Conservation (phyloP, 2,113 vertebrate genomes). For the Anolis sagrei region DNA sequence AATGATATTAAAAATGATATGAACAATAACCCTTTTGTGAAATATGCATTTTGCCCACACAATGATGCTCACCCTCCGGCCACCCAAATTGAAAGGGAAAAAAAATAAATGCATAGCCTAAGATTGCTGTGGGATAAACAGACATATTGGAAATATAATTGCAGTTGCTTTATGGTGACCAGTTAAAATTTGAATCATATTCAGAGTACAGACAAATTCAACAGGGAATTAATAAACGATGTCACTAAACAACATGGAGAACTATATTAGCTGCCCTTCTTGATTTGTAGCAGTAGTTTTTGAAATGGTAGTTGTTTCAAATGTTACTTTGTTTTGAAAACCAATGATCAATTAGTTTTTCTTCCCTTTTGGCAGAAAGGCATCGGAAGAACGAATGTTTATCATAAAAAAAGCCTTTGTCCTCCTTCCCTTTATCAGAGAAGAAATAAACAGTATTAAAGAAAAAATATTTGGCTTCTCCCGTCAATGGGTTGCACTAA, state of each 20-base stretch:
- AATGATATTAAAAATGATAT: background rate
- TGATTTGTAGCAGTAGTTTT: background rate
- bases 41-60: background rate
- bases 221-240: background rate
- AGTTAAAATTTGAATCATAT: background rate
- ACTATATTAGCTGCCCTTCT: background rate
- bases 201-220: background rate
- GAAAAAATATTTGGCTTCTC: slow-evolving; percentile 76
- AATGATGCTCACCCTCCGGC: background rate
- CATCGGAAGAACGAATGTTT: slow-evolving; percentile 69
- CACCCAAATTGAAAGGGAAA: background rate
- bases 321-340: slow-evolving; percentile 28
- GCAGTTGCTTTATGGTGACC: background rate
- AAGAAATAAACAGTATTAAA: slow-evolving; percentile 76
- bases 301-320: background rate
- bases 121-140: background rate
- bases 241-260: background rate
- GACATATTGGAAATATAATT: background rate
- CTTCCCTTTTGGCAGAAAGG: slow-evolving; percentile 71
- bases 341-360: background rate
- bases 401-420: slow-evolving; percentile 73
- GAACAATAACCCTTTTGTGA: background rate
- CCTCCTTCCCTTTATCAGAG: slow-evolving; percentile 72
- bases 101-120: background rate
- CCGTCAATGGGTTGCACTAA: slow-evolving; percentile 76